A percentile compares a stretch with the other conserved stretches of the same genome.
phyloP scores from a whole-genome alignment of 2,797 vertebrate species.

The Phrynocephalus forsythii region DNA sequence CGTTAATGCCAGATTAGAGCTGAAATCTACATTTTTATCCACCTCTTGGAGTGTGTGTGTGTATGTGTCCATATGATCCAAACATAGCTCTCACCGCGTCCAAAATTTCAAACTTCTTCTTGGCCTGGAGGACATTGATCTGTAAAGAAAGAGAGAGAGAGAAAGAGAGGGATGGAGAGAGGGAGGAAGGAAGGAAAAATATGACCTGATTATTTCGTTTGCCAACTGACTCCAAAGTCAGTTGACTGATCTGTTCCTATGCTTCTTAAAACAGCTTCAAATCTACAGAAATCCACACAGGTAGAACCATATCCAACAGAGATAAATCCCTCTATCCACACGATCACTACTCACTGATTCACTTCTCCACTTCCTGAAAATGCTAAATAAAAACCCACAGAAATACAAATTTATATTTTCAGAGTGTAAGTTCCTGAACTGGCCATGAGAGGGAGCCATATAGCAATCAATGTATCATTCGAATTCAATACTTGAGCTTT shows the following conservation, averaged over 20 bases:
- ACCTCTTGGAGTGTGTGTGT: background rate
- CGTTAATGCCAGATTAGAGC: background rate
- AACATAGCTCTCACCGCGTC: constrained; percentile 86
- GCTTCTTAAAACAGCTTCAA: background rate
- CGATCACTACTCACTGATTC: too few species aligned
- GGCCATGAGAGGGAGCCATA: too few species aligned
- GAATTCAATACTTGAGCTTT: too few species aligned
- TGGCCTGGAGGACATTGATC: constrained; percentile 97
- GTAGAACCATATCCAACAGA: background rate
- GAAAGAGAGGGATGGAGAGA: background rate
- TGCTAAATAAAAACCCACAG: too few species aligned
- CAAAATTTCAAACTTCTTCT: constrained; percentile 98
- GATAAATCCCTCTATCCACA: too few species aligned
- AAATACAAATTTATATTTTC: too few species aligned
- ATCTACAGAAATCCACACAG: background rate
- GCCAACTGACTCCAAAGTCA: background rate
- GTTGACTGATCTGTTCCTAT: background rate
- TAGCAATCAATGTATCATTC: too few species aligned
- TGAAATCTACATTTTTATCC: background rate
- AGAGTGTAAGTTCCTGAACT: too few species aligned
- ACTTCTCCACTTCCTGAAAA: too few species aligned
- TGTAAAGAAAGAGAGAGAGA: constrained; percentile 60
- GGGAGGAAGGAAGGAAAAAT: background rate
- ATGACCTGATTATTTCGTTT: background rate
- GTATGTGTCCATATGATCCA: background rate